Base-by-base conservation (phyloP, 2,888 invertebrate genomes). In the Uloborus plumipes region DNA sequence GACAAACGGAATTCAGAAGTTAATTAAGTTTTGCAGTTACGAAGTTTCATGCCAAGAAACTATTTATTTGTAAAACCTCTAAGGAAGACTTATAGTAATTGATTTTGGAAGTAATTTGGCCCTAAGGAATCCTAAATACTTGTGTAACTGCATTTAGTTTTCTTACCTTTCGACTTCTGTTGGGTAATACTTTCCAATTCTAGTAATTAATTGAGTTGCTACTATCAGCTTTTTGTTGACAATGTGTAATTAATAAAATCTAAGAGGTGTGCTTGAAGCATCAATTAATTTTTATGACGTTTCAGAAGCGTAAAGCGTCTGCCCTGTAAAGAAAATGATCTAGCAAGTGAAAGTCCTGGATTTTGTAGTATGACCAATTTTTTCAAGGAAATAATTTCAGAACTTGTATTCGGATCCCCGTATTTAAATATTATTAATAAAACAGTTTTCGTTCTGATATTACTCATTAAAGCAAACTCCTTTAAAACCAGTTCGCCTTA, bases 21-120 rank as follows among this genome's bases (percentile, higher is more conserved):
- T 64, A 64, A 74, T 74, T 74, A 74, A 74, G 73, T 65, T 74
- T 51, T 1, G 55, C 47, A n/a, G 53, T 39, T 55, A 55, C 31
- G 31, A 13, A 65, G 72, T 18, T 31, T 72, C 62, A 62, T 20
- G 72, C 65, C 49, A 47, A 18, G 22, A 59, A 22, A 39, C 59
- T 58, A 61, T 71, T 71, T 71, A 71, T 61, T 58, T 49, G 49
- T 11, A 22, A 47, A 13, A 22, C 7, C 11, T 39, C 47, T 9
- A 47, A 39, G n/a, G 47, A 58, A 75, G 55, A 49, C 16, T 55
- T 39, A 9, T 14, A 14, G 51, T 66, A 66, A 66, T 66, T 66
- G 66, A 22, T 66, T 50, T 22, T 16, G 50, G 22, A 9, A 51
- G 50, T 22, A 51, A 51, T 66, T 66, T 50, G 51, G 7, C 51